A percentile compares a stretch with the other conserved stretches of the same genome.
These are phyloP conservation scores for Desmodus rotundus DNA, from an alignment of 2,113 vertebrate species.

Conservation along the genomic window DNA sequence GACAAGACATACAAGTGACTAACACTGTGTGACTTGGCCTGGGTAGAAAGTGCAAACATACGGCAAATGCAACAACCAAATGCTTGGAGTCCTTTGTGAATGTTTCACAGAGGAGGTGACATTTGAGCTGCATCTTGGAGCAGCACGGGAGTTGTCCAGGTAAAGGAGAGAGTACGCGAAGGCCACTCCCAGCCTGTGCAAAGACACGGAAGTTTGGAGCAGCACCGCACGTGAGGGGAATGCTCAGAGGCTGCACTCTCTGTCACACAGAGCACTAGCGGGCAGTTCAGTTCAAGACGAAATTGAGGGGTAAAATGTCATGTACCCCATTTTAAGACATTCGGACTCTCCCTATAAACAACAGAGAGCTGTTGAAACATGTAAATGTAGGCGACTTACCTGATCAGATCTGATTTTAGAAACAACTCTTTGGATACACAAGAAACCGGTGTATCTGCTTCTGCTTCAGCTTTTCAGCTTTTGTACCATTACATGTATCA, in stretches of 20 bases:
- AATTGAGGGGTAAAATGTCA: neutral
- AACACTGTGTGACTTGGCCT: neutral
- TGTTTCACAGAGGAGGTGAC: neutral
- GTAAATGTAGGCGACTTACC: conserved; percentile 30
- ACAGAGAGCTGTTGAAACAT: neutral
- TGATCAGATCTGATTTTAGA: conserved; percentile 31
- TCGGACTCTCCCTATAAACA: neutral
- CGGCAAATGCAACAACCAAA: neutral
- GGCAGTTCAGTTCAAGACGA: neutral
- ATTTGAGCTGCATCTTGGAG: neutral
- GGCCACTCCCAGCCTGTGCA: neutral
- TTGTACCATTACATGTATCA: neutral
- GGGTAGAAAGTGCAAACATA: neutral
- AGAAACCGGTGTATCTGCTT: neutral
- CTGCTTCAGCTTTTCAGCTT: conserved; percentile 2
- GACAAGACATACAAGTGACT: neutral
- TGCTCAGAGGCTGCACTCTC: neutral
- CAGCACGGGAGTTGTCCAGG: rapidly evolving
- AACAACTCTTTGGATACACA: neutral
- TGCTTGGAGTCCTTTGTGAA: neutral
- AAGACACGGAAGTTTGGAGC: neutral
- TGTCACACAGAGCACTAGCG: rapidly evolving
- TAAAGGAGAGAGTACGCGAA: neutral
- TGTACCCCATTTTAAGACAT: neutral
- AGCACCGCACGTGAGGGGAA: neutral